phyloP scores from a whole-genome alignment of 2,113 vertebrate species.

The Brachyistius frenatus region DNA sequence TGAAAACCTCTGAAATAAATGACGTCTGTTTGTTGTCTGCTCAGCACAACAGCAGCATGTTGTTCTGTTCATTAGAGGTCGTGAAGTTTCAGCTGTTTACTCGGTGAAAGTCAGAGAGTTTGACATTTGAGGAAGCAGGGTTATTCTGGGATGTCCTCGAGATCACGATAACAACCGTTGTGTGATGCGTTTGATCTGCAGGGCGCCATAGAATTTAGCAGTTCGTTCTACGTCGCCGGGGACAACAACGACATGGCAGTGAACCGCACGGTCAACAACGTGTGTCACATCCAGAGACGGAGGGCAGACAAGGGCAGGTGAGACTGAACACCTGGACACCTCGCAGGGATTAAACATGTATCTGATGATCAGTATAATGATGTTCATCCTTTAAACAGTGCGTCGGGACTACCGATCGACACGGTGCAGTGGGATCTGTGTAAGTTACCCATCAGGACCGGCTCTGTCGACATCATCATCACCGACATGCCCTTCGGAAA shows the following conservation, averaged over 20 bases:
- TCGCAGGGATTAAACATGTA: not conserved
- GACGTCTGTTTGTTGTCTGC: no score
- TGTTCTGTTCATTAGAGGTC: no score
- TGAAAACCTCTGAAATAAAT: no score
- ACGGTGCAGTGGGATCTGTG: slow-evolving; percentile 93
- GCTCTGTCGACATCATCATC: slow-evolving; percentile 92
- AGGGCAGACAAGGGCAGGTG: slow-evolving; percentile 85
- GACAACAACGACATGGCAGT: slow-evolving; percentile 95
- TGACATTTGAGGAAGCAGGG: not conserved
- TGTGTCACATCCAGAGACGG: slow-evolving; percentile 90
- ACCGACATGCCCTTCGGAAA: slow-evolving; percentile 99
- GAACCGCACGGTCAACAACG: slow-evolving; percentile 93
- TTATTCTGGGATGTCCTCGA: not conserved
- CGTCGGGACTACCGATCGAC: slow-evolving; percentile 89
- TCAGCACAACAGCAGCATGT: no score
- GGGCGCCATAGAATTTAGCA: slow-evolving; percentile 92
- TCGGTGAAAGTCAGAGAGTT: no score
- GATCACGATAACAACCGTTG: not conserved
- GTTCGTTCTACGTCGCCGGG: slow-evolving; percentile 92
- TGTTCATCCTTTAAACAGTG: slow-evolving; percentile 63
- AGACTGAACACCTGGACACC: not conserved
- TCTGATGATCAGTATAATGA: not conserved
- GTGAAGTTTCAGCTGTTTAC: no score
- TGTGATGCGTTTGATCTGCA: slow-evolving; percentile 63
- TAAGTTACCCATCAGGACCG: slow-evolving; percentile 89